phyloP scores from a whole-genome alignment of 2,888 invertebrate genomes.

The Limnephilus lunatus region DNA sequence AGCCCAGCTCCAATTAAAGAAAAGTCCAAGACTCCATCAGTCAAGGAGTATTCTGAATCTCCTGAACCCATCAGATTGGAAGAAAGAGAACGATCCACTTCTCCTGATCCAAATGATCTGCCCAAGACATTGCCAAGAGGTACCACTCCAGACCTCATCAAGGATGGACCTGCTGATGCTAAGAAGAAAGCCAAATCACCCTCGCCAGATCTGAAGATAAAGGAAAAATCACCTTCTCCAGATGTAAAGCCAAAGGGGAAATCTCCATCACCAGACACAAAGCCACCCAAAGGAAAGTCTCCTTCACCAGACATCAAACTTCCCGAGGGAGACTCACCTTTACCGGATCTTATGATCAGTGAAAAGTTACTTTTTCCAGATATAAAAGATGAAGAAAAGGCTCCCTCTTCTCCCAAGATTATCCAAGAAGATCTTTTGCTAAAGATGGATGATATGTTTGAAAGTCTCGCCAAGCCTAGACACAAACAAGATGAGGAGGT shows the following conservation, averaged over 20 bases:
- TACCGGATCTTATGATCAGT: constrained; percentile 67
- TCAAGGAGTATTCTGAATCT: constrained; percentile 56
- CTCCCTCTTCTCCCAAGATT: constrained; percentile 69
- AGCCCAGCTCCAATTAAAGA: constrained; percentile 71
- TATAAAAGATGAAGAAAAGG: constrained; percentile 39
- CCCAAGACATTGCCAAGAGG: neutral
- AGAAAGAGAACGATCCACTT: neutral
- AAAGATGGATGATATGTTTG: constrained; percentile 78
- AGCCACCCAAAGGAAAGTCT: constrained; percentile 39
- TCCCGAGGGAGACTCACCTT: constrained; percentile 42
- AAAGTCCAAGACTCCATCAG: constrained; percentile 56
- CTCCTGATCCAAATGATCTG: neutral
- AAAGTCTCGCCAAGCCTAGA: constrained; percentile 68
- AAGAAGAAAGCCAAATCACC: constrained; percentile 52
- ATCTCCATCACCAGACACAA: constrained; percentile 49
- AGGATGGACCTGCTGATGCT: constrained; percentile 7
- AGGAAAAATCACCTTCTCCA: constrained; percentile 54
- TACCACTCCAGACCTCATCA: neutral
- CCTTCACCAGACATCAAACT: constrained; percentile 55
- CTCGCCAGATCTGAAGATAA: constrained; percentile 35
- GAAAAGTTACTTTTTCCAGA: constrained; percentile 70
- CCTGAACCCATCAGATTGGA: constrained; percentile 2
- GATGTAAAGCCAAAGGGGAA: constrained; percentile 52
- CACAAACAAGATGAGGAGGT: constrained; percentile 68
- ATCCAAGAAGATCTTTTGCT: constrained; percentile 75